Evolutionary conservation across 2,113 vertebrate genomes (phyloP), one percentile per base, ranked within the genome.

Genomic region (Prinia subflava): DNA sequence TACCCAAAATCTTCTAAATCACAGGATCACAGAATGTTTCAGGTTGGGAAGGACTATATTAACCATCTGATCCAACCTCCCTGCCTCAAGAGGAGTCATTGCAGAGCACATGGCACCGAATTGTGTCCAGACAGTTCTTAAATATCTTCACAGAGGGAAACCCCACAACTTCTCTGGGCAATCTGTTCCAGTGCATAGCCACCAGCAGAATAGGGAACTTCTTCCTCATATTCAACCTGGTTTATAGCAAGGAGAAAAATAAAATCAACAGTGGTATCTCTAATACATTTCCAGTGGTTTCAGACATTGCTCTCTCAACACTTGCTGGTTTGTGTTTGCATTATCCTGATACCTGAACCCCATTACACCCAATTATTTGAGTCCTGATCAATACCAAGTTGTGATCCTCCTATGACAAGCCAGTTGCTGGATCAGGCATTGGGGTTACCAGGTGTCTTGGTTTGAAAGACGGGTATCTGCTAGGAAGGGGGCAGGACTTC

Each of bases 401-500:
- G 16, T 50, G n/a, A 23, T 71, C 6, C 4, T 81, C 24, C 13
- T 13, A 4, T 12, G 21, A 27, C 12, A 67, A 59, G 23, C 33
- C 18, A 59, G 28, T 20, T 53, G 18, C 20, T 60, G 37, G n/a
- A n/a, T 46, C 35, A 60, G 31, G 7, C 15, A 39, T 30, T 1
- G 2, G 13, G 28, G 8, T 25, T 37, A 27, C 42, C 0, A 0
- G 2, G 5, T n/a, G n/a, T n/a, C n/a, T n/a, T n/a, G n/a, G n/a
- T n/a, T n/a, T n/a, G n/a, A n/a, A n/a, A n/a, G n/a, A n/a, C n/a
- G n/a, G n/a, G n/a, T n/a, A n/a, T n/a, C n/a, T n/a, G n/a, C n/a
- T n/a, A n/a, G n/a, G n/a, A n/a, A n/a, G n/a, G n/a, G n/a, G n/a
- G n/a, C n/a, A n/a, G n/a, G n/a, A n/a, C n/a, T n/a, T n/a, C n/a